Conservation (phyloP, 2,888 invertebrate species). For the Ectropis crepuscularia region DNA sequence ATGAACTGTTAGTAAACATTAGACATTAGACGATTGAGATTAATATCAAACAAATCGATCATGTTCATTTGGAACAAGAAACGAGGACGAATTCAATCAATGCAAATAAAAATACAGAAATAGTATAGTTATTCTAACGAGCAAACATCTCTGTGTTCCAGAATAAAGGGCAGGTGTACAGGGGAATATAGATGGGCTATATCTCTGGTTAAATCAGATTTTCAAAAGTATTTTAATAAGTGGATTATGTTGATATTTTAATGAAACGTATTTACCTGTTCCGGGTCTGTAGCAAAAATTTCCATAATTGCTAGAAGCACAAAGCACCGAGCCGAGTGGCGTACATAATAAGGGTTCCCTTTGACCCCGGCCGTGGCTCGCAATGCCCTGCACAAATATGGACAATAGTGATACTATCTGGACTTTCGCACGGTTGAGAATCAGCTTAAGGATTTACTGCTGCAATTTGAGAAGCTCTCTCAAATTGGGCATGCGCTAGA, state of each 20-base stretch:
- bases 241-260: too few relatives aligned
- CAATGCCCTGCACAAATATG: slow-evolving; percentile 66
- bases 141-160: too few relatives aligned
- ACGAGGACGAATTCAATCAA: slow-evolving; percentile 30
- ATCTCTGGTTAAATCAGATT: too few relatives aligned
- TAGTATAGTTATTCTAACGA: too few relatives aligned
- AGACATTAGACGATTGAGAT: slow-evolving; percentile 22
- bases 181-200: too few relatives aligned
- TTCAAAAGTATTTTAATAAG: too few relatives aligned
- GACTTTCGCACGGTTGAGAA: slow-evolving; percentile 67
- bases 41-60: slow-evolving; percentile 21
- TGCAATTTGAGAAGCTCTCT: slow-evolving; percentile 53
- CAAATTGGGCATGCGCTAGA: slow-evolving; percentile 42
- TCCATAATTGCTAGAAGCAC: slow-evolving; percentile 39
- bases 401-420: slow-evolving; percentile 66
- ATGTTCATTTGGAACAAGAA: slow-evolving; percentile 13
- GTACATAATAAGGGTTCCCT: slow-evolving; percentile 67
- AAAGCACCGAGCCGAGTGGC: slow-evolving; percentile 51
- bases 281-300: slow-evolving; percentile 30
- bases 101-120: slow-evolving; percentile 10
- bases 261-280: slow-evolving; percentile 18
- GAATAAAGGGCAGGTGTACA: too few relatives aligned
- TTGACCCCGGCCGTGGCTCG: slow-evolving; percentile 66
- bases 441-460: slow-evolving; percentile 53
- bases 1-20: slow-evolving; percentile 25